Percentiles rank a stretch among this genome's conserved stretches.
Conservation (phyloP, 1,140 invertebrate genomes). For the Diorhabda sublineata region DNA sequence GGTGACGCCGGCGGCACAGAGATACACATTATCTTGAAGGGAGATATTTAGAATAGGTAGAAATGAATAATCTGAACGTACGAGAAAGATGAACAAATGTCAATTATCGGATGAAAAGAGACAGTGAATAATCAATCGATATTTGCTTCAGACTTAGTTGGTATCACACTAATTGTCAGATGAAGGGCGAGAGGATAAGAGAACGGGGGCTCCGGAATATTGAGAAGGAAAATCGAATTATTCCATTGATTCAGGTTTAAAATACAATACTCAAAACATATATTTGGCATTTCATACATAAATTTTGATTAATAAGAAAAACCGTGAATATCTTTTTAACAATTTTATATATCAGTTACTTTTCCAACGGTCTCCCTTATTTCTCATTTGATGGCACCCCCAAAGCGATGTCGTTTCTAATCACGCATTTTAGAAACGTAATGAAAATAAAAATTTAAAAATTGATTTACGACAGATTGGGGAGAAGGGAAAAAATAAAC, state of each 20-base stretch:
- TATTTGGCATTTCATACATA: no score
- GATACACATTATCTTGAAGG: conserved; percentile 24
- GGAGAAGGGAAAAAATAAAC: conserved; percentile 7
- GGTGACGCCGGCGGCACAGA: conserved; percentile 10
- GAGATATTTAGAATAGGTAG: conserved; percentile 24
- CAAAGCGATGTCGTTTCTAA: conserved; percentile 3
- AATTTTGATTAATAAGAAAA: no score
- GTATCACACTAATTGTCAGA: conserved; percentile 24
- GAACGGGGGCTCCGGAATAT: conserved; percentile 17
- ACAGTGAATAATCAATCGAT: conserved; percentile 22
- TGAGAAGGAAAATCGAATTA: conserved; percentile 23
- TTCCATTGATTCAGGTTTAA: conserved; percentile 17
- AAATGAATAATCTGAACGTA: conserved; percentile 25
- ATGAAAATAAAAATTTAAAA: conserved; percentile 9
- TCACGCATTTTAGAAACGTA: conserved; percentile 10
- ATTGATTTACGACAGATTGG: conserved; percentile 4
- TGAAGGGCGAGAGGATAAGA: conserved; percentile 6
- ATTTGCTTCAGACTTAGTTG: conserved; percentile 21
- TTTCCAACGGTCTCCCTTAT: not conserved
- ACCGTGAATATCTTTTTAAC: no score
- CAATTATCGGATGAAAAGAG: conserved; percentile 18
- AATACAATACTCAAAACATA: no score
- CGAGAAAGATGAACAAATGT: conserved; percentile 18
- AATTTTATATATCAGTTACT: no score
- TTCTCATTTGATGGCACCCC: conserved; percentile 7